phyloP scores from a whole-genome alignment of 64 coral and sea anemone genomes.

The Actinia tenebrosa region DNA sequence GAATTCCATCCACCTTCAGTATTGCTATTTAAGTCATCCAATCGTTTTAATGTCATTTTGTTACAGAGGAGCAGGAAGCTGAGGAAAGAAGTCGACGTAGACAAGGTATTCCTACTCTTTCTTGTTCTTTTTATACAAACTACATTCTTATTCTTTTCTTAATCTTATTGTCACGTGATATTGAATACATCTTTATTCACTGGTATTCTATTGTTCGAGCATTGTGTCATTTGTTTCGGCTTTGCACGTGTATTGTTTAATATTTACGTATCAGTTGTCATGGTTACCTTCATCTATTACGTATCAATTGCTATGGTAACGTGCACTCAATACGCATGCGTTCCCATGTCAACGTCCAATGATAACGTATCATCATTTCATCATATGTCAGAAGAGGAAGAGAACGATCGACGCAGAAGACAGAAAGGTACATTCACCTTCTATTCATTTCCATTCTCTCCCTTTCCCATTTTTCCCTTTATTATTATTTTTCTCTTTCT shows the following conservation, averaged over 20 bases:
- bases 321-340: too few species aligned
- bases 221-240: neutral
- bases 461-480: neutral
- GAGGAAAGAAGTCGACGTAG: slow-evolving; percentile 1
- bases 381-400: neutral
- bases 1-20: neutral
- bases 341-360: neutral
- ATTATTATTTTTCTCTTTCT: neutral
- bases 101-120: neutral
- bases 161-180: neutral
- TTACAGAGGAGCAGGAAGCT: slow-evolving; percentile 16
- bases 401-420: neutral
- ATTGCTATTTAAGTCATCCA: neutral
- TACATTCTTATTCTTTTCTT: neutral
- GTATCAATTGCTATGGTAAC: neutral
- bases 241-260: neutral
- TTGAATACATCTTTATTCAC: neutral
- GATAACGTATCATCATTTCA: neutral
- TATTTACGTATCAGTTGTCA: neutral
- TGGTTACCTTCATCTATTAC: too few species aligned
- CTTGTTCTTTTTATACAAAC: neutral
- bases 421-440: neutral
- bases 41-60: slow-evolving; percentile 18
- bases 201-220: neutral
- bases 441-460: neutral